Evolutionary conservation across 2,888 invertebrate species (phyloP), one percentile per base, ranked within the genome.

Genomic region (Hyles lineata): DNA sequence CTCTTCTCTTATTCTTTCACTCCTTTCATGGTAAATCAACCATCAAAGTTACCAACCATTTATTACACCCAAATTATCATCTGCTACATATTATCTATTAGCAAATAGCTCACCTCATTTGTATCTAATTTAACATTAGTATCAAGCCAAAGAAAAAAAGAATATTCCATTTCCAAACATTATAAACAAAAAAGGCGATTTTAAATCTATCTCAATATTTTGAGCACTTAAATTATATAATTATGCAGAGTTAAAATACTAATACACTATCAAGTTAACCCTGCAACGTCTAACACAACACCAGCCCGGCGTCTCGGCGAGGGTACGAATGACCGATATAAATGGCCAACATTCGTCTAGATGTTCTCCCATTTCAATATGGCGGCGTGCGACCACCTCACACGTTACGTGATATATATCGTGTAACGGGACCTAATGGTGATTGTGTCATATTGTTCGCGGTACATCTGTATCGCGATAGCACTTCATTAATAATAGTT

Each of bases 321-420:
- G 21, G 75, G 76, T 79, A 76, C 75, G 77, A 77, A 78, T 85
- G 90, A 90, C 86, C 86, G 78, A 77, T 87, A 90, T 85, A 89
- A 90, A 90, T 90, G 80, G 78, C 76, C 60, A 73, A 78, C 86
- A 90, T 90, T 82, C 83, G 80, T 90, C 89, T 88, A 82, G 83
- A 82, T 81, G 83, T 81, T 85, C 85, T 87, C 87, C 83, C 81
- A 83, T 90, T 89, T 84, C 87, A 85, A 84, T 83, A 82, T 79
- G 78, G 79, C 78, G 75, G 78, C 77, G 29, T 50, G 23, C 70
- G 76, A 76, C 74, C 76, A 76, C 75, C 75, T 74, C 35, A 29
- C 21, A 73, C 19, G 21, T 4, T 32, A 8, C n/a, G 19, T 32
- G 19, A 70, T 29, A 58, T 58, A 50, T 23, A 63, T 3, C 67